Conservation (phyloP, 2,797 vertebrate genomes). For the Aldrovandia affinis region DNA sequence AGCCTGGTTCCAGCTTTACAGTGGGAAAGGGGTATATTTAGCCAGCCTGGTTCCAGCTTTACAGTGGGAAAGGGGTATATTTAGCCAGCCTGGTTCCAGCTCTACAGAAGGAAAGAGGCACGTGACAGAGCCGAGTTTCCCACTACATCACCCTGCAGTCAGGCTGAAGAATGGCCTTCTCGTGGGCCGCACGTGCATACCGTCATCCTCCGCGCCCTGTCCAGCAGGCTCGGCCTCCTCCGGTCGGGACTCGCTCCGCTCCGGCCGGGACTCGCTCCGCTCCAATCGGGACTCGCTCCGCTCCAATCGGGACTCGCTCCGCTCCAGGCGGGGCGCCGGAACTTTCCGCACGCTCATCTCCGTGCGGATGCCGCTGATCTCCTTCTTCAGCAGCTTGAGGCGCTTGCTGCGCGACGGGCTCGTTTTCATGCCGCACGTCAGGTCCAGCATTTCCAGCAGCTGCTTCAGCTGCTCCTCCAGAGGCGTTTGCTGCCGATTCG, state of each 20-base stretch:
- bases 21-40: too few species aligned
- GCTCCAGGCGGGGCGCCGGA: conserved; percentile 64
- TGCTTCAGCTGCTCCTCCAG: conserved; percentile 89
- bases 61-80: conserved; percentile 1
- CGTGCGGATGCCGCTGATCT: conserved; percentile 85
- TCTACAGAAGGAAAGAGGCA: neutral
- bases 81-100: neutral
- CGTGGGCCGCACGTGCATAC: conserved; percentile 57
- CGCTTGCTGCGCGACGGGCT: conserved; percentile 94
- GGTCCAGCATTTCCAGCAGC: conserved; percentile 91
- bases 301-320: conserved; percentile 69
- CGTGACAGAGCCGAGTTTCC: neutral
- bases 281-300: conserved; percentile 69
- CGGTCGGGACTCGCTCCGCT: too few species aligned
- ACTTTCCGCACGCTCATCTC: conserved; percentile 83
- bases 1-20: too few species aligned
- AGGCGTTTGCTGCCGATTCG: conserved; percentile 81
- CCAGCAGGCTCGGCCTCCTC: conserved; percentile 71
- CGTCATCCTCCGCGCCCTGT: conserved; percentile 74
- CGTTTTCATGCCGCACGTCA: conserved; percentile 91
- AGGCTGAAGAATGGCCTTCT: neutral
- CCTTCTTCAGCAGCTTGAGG: conserved; percentile 90
- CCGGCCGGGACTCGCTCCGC: too few species aligned
- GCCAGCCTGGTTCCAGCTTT: neutral
- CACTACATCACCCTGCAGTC: neutral